Base-by-base conservation (phyloP, 1,140 invertebrate species). In the Drosophila equinoxialis region DNA sequence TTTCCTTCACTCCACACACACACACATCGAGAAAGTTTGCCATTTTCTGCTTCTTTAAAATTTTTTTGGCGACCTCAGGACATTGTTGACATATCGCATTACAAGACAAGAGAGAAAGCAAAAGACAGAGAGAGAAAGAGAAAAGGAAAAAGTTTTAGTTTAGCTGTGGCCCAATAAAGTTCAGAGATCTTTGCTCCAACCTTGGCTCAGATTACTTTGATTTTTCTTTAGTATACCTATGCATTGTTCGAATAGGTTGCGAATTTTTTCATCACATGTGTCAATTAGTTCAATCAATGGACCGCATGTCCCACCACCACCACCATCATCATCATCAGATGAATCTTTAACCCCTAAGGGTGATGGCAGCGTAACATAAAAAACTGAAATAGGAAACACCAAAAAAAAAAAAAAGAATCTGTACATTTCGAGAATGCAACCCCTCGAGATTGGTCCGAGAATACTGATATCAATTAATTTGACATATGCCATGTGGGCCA, bases 51-150 rank as follows among this genome's bases (percentile, higher is more conserved):
- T 73, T 82, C 81, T 85, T 90, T 77, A 76, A 75, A 90, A 78
- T 58, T 89, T 68, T 68, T 89, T 17, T 41, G 58, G 69, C 74
- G 65, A 89, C 68, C 74, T 72, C 39, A 13, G 65, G 65, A 81
- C 79, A 81, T 65, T 85, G 74, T 85, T 89, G 81, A 79, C 89
- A 86, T 91, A 91, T 91, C 84, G 77, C 68, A 89, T 91, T 91
- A 86, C 84, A 74, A 63, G 33, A 51, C 42, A 65, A 30, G 35
- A 10, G 39, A 33, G 51, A 57, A 59, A 33, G 55, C 42, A 6
- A 17, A 33, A 7, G 3, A 41, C 11, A 55, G 7, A 20, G 13
- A 57, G 30, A 13, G 6, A n/a, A 37, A 30, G 48, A 57, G 8
- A 39, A 45, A 23, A 20, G 8, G 10, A 63, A 39, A 35, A 65